These are phyloP conservation scores for Xestia rhomboidea DNA, from an alignment of 2,888 invertebrate genomes.

Conservation along the genomic window DNA sequence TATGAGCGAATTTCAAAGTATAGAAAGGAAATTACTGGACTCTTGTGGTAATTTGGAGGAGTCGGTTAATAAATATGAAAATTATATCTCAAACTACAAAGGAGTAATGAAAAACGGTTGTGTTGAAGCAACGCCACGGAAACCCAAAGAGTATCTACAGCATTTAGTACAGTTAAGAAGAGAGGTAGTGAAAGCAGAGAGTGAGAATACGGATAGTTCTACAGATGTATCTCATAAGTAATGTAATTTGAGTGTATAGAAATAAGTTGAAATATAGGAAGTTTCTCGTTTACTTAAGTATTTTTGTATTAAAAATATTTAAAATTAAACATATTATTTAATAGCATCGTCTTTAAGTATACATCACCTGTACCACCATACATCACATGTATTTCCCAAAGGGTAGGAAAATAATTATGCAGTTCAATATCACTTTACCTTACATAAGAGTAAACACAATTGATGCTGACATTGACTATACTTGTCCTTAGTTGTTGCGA, in stretches of 20 bases:
- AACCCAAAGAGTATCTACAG: slow-evolving; percentile 90
- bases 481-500: not conserved
- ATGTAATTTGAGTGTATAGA: slow-evolving; percentile 8
- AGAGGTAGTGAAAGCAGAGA: slow-evolving; percentile 89
- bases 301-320: slow-evolving; percentile 22
- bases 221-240: slow-evolving; percentile 59
- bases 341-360: not conserved
- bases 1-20: slow-evolving; percentile 68
- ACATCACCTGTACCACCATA: not conserved
- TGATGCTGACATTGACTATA: not conserved
- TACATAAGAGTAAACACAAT: slow-evolving; percentile 32
- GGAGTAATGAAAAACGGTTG: slow-evolving; percentile 53
- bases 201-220: slow-evolving; percentile 79
- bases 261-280: slow-evolving; percentile 19
- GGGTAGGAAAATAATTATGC: not conserved
- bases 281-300: not conserved
- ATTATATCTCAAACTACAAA: slow-evolving; percentile 73
- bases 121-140: slow-evolving; percentile 62
- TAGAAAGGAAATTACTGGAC: slow-evolving; percentile 79
- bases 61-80: slow-evolving; percentile 79
- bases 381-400: not conserved
- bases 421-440: not conserved
- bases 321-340: not conserved
- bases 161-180: slow-evolving; percentile 90
- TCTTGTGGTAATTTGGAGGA: slow-evolving; percentile 81